These are phyloP conservation scores for Harpalus rubripes DNA, from an alignment of 2,888 invertebrate genomes.

Conservation along the genomic window DNA sequence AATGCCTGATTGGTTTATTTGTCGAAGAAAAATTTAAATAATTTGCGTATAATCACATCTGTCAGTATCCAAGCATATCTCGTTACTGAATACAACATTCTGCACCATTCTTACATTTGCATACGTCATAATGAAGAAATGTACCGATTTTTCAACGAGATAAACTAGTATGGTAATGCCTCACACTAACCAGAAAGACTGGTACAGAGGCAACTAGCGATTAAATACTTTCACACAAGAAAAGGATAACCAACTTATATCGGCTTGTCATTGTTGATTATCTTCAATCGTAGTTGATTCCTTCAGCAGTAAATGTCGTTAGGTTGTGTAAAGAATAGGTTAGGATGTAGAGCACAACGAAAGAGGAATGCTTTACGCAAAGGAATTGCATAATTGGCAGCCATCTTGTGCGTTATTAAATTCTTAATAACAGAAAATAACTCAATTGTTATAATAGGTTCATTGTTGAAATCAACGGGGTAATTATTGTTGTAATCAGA, in stretches of 20 bases:
- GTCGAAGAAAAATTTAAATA: slow-evolving; percentile 40
- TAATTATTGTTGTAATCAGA: too few relatives aligned
- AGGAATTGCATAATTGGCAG: slow-evolving; percentile 26
- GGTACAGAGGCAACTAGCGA: slow-evolving; percentile 16
- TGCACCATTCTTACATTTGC: slow-evolving; percentile 47
- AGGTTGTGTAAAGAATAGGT: slow-evolving; percentile 6
- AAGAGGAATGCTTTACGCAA: slow-evolving; percentile 9
- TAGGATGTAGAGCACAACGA: slow-evolving; percentile 14
- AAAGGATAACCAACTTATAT: background rate
- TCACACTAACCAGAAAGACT: slow-evolving; percentile 16
- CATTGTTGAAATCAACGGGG: too few relatives aligned
- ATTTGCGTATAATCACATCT: slow-evolving; percentile 47
- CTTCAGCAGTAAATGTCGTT: background rate
- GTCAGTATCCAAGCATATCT: slow-evolving; percentile 27
- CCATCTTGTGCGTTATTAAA: slow-evolving; percentile 35
- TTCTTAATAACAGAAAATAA: background rate
- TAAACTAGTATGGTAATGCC: slow-evolving; percentile 57
- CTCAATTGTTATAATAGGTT: too few relatives aligned
- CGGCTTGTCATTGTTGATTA: slow-evolving; percentile 2
- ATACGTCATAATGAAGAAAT: slow-evolving; percentile 55
- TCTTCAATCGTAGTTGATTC: slow-evolving; percentile 9
- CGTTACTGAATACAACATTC: slow-evolving; percentile 43
- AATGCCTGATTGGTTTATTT: slow-evolving; percentile 22
- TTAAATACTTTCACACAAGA: slow-evolving; percentile 39
- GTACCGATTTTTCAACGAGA: slow-evolving; percentile 45